Percentiles rank a stretch among this genome's conserved stretches.
Evolutionary conservation across 2,888 invertebrate genomes (phyloP).

Genomic region (Andrena haemorrhoa): DNA sequence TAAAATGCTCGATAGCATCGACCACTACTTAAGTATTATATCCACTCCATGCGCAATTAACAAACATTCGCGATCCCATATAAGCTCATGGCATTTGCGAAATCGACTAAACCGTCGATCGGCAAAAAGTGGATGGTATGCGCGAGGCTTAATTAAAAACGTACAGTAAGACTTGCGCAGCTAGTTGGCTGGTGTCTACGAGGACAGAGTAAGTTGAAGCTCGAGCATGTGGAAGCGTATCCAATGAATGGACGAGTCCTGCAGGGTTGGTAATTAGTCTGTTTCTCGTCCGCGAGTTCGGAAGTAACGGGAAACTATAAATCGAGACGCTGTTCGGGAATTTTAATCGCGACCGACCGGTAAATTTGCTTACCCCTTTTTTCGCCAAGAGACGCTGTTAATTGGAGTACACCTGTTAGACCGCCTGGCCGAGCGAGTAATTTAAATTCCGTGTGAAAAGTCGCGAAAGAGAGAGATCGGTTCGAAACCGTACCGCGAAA

Average conservation of each 20-base stretch:
- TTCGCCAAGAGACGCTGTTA: constrained; percentile 12
- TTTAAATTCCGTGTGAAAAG: constrained; percentile 38
- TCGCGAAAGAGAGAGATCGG: background rate
- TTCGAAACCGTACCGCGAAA: constrained; percentile 4
- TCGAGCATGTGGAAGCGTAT: background rate
- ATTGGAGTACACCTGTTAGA: constrained; percentile 45
- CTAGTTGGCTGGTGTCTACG: background rate
- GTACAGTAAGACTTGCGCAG: too few species aligned
- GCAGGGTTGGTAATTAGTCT: background rate
- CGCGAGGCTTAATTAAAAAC: too few species aligned
- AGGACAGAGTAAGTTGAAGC: background rate
- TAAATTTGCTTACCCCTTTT: constrained; percentile 7
- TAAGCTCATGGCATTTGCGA: too few species aligned
- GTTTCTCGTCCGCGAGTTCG: background rate
- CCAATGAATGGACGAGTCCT: background rate
- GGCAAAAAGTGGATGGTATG: too few species aligned
- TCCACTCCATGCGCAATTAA: too few species aligned
- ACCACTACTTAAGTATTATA: too few species aligned
- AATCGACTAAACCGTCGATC: too few species aligned
- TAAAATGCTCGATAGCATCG: too few species aligned
- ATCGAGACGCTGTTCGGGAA: constrained; percentile 21
- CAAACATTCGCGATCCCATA: too few species aligned
- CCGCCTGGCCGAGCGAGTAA: background rate
- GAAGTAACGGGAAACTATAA: constrained; percentile 24
- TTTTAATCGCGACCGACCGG: constrained; percentile 24